Conservation (phyloP, 2,113 vertebrate genomes). For the Anolis carolinensis region DNA sequence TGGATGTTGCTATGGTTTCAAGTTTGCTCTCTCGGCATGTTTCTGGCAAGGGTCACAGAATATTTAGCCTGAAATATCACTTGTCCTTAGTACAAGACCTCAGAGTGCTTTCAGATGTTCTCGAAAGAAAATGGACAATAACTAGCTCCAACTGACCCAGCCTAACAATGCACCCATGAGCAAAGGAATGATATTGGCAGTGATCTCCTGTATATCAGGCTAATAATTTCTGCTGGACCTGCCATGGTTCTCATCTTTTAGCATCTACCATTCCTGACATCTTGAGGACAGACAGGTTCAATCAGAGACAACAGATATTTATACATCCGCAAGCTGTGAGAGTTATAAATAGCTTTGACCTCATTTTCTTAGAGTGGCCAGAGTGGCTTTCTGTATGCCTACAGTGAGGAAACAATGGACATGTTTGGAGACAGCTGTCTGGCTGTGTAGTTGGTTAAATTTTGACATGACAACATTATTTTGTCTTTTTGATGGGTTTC, state of each 20-base stretch:
- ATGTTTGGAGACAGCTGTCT: background rate
- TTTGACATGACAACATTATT: background rate
- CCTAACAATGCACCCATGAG: background rate
- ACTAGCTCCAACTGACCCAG: background rate
- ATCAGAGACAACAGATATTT: background rate
- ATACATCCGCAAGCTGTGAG: background rate
- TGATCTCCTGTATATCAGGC: background rate
- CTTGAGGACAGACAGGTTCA: background rate
- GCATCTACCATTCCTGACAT: background rate
- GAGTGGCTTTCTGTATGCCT: background rate
- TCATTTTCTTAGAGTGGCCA: background rate
- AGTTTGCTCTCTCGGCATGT: background rate
- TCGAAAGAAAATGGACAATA: background rate
- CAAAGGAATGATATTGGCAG: background rate
- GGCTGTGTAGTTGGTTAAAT: background rate
- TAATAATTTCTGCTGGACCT: background rate
- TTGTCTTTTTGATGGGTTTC: background rate
- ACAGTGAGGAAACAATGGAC: background rate
- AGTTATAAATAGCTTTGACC: background rate
- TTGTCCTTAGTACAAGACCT: background rate
- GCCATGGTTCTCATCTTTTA: background rate
- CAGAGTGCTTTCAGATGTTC: background rate
- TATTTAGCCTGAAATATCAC: background rate
- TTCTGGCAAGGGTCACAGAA: background rate
- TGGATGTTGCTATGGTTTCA: slow-evolving; percentile 14